These are phyloP conservation scores for Alca torda DNA, from an alignment of 2,797 vertebrate genomes.

Conservation along the genomic window DNA sequence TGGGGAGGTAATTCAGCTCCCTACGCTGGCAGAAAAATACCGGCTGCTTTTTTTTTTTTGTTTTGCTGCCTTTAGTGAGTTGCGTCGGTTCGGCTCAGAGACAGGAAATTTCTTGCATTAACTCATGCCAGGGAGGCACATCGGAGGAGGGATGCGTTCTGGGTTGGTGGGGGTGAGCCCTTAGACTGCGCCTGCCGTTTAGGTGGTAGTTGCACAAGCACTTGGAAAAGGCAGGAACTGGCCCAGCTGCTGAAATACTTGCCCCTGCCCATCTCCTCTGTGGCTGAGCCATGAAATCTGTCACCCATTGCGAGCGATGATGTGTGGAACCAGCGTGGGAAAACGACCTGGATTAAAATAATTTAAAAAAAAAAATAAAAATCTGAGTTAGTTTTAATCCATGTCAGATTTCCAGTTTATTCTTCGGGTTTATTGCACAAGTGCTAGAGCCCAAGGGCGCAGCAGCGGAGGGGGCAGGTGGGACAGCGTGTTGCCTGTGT, in stretches of 20 bases:
- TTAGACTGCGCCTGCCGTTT: neutral
- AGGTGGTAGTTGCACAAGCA: neutral
- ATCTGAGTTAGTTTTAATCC: neutral
- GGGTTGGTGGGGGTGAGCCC: neutral
- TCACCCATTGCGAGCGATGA: rapidly evolving
- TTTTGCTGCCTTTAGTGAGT: neutral
- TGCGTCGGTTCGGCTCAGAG: neutral
- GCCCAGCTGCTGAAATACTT: neutral
- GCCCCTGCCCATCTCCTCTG: neutral
- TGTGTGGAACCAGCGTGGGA: neutral
- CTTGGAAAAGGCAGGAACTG: neutral
- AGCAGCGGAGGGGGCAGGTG: neutral
- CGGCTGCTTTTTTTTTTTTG: neutral
- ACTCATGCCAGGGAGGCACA: neutral
- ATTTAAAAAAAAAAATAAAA: neutral
- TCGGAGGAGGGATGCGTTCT: neutral
- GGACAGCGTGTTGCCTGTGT: neutral
- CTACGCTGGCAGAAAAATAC: neutral
- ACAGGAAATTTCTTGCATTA: neutral
- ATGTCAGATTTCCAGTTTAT: neutral
- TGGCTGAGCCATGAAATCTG: rapidly evolving
- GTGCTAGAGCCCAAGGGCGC: neutral
- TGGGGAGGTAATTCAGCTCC: neutral
- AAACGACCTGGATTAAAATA: neutral
- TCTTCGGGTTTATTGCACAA: neutral